These are phyloP conservation scores for Amblyraja radiata DNA, from an alignment of 2,797 vertebrate genomes.

Conservation along the genomic window DNA sequence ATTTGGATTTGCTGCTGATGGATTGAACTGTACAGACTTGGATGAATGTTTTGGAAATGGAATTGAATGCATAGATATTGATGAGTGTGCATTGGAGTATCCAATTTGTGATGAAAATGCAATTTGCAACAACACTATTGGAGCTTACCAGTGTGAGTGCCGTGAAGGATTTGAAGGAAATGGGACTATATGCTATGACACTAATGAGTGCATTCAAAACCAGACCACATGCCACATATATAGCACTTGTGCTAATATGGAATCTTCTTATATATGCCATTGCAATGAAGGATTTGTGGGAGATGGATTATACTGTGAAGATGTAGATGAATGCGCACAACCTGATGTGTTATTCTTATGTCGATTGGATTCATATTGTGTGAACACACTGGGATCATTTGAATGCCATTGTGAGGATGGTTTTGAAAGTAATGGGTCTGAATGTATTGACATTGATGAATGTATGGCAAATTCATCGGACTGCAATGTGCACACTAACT, in stretches of 20 bases:
- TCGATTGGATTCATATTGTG: slow-evolving; percentile 51
- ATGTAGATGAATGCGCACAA: slow-evolving; percentile 42
- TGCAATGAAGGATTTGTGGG: slow-evolving; percentile 59
- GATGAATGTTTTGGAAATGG: slow-evolving; percentile 54
- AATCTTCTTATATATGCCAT: slow-evolving; percentile 56
- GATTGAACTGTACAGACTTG: slow-evolving; percentile 22
- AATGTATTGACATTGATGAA: slow-evolving; percentile 66
- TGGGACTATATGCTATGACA: slow-evolving; percentile 56
- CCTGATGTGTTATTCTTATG: neutral
- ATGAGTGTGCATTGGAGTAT: slow-evolving; percentile 57
- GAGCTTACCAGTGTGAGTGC: slow-evolving; percentile 61
- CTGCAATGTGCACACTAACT: slow-evolving; percentile 57
- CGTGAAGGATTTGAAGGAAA: slow-evolving; percentile 59
- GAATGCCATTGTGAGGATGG: slow-evolving; percentile 61
- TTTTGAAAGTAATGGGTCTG: slow-evolving; percentile 57
- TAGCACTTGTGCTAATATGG: slow-evolving; percentile 61
- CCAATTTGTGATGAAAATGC: slow-evolving; percentile 57
- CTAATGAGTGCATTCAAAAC: slow-evolving; percentile 60
- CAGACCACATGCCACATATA: slow-evolving; percentile 54
- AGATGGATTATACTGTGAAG: slow-evolving; percentile 59
- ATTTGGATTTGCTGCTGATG: slow-evolving; percentile 51
- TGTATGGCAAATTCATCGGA: slow-evolving; percentile 54
- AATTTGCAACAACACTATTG: slow-evolving; percentile 59
- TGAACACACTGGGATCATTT: slow-evolving; percentile 64
- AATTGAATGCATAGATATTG: slow-evolving; percentile 57